These are phyloP conservation scores for Rallus crepitans DNA, from an alignment of 2,797 vertebrate species.

Conservation along the genomic window DNA sequence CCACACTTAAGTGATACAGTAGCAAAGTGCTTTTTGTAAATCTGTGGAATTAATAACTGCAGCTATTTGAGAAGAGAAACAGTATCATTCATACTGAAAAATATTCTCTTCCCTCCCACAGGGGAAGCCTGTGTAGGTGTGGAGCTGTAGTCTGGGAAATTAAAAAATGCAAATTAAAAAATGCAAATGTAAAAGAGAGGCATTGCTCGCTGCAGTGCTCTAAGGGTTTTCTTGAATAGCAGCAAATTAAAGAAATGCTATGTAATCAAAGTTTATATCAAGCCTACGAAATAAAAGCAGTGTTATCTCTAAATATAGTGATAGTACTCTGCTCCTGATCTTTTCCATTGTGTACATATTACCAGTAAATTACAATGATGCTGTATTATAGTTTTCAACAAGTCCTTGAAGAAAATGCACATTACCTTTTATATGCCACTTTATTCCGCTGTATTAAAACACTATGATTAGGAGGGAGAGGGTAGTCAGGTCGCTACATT, in stretches of 20 bases:
- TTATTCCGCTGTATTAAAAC: constrained; percentile 74
- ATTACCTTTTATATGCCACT: constrained; percentile 33
- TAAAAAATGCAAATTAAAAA: constrained; percentile 84
- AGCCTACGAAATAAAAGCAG: constrained; percentile 77
- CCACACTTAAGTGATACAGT: constrained; percentile 41
- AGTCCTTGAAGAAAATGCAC: constrained; percentile 28
- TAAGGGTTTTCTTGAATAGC: constrained; percentile 81
- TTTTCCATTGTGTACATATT: constrained; percentile 58
- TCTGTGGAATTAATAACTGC: constrained; percentile 71
- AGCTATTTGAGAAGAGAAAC: constrained; percentile 71
- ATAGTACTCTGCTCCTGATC: constrained; percentile 34
- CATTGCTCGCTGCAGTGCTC: constrained; percentile 74
- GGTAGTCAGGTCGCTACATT: constrained; percentile 22
- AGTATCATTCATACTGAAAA: constrained; percentile 78
- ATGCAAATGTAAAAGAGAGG: constrained; percentile 78
- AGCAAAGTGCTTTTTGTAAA: constrained; percentile 61
- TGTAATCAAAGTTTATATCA: constrained; percentile 84
- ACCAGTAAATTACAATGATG: constrained; percentile 40
- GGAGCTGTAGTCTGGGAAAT: constrained; percentile 79
- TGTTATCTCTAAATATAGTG: constrained; percentile 77
- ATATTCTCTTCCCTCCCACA: constrained; percentile 73
- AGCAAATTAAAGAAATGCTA: constrained; percentile 83
- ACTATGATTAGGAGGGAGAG: constrained; percentile 69
- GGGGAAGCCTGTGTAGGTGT: constrained; percentile 76
- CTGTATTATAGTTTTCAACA: constrained; percentile 31